Evolutionary conservation across 2,797 vertebrate species (phyloP), one percentile per base, ranked within the genome.

Genomic region (Rhabdomys pumilio): DNA sequence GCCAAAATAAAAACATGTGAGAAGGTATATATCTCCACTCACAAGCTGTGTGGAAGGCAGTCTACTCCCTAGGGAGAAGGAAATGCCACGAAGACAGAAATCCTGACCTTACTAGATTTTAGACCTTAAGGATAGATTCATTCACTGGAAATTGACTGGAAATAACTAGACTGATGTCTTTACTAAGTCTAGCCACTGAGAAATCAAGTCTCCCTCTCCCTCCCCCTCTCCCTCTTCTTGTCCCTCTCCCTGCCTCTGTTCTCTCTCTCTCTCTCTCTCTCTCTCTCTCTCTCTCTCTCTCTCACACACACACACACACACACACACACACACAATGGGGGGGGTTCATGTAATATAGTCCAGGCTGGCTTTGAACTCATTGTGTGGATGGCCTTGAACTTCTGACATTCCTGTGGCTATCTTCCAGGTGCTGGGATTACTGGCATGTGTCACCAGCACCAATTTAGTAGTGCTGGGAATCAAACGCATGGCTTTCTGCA

Each of bases 221-320:
- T 20, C 6, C 34, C 13, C 8, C 38, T 38, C 38, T 38, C 38
- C 2, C 15, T 17, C n/a, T 3, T 12, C n/a, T 22, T 24, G 11
- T 24, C 53, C 11, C 31, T 2, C 53, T 4, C 6, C 4, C 8
- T 24, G 10, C 38, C 9, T 10, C 34, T 2, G 38, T 2, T 2
- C 38, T 38, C 38, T 38, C 2, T 38, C 38, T 38, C 38, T 38
- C 38, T 38, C 38, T 38, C 38, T 38, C 38, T 38, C 2, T 38
- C 38, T 38, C 38, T 38, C 38, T 38, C 38, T 2, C 38, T 38
- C 38, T 38, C 2, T 38, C 38, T 38, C 38, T 38, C 38, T 38
- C 38, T 38, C n/a, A n/a, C 61, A 61, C 59, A 59, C 61, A 63
- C 61, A 63, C 61, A 61, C 26, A 63, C 24, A 63, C 65, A 15